Evolutionary conservation across 2,113 vertebrate genomes (phyloP).

Genomic region (Scopus umbretta): DNA sequence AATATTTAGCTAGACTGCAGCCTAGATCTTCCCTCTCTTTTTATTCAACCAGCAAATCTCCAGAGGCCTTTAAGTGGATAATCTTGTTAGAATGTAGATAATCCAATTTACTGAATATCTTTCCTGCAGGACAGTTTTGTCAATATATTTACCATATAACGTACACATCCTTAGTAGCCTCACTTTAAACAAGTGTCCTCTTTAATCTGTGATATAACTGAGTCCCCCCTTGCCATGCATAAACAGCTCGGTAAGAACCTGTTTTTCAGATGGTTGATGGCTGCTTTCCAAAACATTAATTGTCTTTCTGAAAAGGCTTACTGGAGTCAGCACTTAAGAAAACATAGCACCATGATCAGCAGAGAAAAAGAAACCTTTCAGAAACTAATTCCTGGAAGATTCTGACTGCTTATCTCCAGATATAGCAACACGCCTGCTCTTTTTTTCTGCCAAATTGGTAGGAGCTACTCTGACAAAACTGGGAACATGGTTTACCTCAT

Average conservation of each 20-base stretch:
- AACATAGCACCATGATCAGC: neutral
- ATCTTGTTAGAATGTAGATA: slow-evolving; percentile 50
- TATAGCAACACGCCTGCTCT: neutral
- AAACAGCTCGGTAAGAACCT: neutral
- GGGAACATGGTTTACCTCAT: neutral
- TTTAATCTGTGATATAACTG: slow-evolving; percentile 20
- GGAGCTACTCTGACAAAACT: neutral
- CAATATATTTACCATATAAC: slow-evolving; percentile 49
- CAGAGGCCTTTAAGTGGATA: slow-evolving; percentile 37
- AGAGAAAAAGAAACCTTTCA: neutral
- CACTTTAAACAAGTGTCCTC: slow-evolving; percentile 40
- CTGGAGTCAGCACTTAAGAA: neutral
- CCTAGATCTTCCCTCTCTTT: neutral
- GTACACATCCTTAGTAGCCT: neutral
- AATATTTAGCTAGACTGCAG: neutral
- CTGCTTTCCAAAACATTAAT: slow-evolving; percentile 44
- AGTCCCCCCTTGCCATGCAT: neutral
- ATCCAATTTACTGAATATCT: slow-evolving; percentile 46
- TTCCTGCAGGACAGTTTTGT: slow-evolving; percentile 50
- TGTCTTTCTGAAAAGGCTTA: slow-evolving; percentile 32
- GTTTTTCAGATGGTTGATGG: neutral
- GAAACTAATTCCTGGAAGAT: slow-evolving; percentile 8
- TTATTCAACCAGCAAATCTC: slow-evolving; percentile 31
- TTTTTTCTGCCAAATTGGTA: neutral
- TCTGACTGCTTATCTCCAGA: neutral